Base-by-base conservation (phyloP, 64 coral and sea anemone genomes). In the Montipora sp. region DNA sequence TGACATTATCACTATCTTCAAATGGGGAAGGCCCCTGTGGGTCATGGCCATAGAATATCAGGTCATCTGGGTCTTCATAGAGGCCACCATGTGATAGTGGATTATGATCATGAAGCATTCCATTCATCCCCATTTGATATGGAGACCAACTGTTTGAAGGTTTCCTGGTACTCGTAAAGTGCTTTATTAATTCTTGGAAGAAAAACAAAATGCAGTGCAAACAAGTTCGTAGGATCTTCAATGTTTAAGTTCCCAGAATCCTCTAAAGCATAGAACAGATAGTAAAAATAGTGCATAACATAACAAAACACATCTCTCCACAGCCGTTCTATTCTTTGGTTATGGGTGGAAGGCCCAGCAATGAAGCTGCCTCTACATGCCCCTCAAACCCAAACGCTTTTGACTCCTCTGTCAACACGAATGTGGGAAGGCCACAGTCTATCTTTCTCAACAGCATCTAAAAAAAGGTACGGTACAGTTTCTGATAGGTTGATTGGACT, bases 101-200 rank as follows among this genome's bases (percentile, higher is more conserved):
- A 59, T 89, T 89, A 58, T 77, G 74, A 21, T 77, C 57, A 61
- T 89, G 87, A 50, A 89, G 44, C 74, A 89, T 89, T 77, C 87
- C 75, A 89, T 89, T 89, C 7, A 89, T 3, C 87, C 87, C 77
- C 87, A 89, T 89, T 77, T 89, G 87, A 89, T 89, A 89, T 48
- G 84, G 70, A 45, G 84, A 88, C 84, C 84, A 88, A 72, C 23
- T 49, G 2, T 74, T 89, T 8, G 45, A 91, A 91, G 22, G 89
- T 78, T 83, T 91, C 67, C 23, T 43, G 18, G 75, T 48, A 91
- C n/a, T 91, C 59, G 72, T 11, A 8, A 15, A 91, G 78, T 8
- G 58, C 19, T 7, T 91, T 50, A 91, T 58, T 91, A 11, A 91
- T 83, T 16, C 90, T 73, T 27, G 79, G 63, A 12, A 91, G 44